Evolutionary conservation across 2,888 invertebrate genomes (phyloP), one percentile per base, ranked within the genome.

Genomic region (Ischnus inquisitorius): DNA sequence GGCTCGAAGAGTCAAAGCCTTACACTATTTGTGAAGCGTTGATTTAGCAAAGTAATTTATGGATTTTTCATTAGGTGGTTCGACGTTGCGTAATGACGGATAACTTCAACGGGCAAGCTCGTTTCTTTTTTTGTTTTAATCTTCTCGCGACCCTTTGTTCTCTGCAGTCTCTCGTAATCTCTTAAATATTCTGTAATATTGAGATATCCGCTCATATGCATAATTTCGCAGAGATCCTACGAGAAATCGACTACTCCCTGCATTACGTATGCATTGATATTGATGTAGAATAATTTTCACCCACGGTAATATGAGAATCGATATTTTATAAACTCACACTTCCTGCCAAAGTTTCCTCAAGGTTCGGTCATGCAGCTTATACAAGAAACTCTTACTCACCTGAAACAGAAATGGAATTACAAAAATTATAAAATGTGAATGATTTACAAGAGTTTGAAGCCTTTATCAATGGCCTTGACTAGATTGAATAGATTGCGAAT

Each of bases 371-470:
- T 0, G 19, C 34, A 34, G 22, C 12, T 12, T 14, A 1, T 12
- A 57, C 28, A 4, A 1, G 14, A 48, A 28, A 60, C 4, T 25
- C 8, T 62, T 48, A 74, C 72, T 74, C 72, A 74, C 72, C 72
- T 74, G 72, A 12, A 74, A 74, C 60, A 74, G 14, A 74, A 62
- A 74, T 3, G 5, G 0, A 62, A 62, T 28, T 0, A 74, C 12
- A 16, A 43, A 16, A 46, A 74, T 74, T 62, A 74, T 16, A 19
- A 62, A 25, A 28, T 25, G 41, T 6, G 14, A 14, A 28, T 43
- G 3, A 19, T 54, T 22, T 3, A 22, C 1, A 19, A 54, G 22
- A 0, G 2, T 22, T 19, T 8, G 8, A 6, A 34, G 34, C 34
- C 8, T 4, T 2, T 34, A 34, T 4, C 1, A 34, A 34, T 46